phyloP scores from a whole-genome alignment of 2,888 invertebrate genomes.

The Tholera decimalis region DNA sequence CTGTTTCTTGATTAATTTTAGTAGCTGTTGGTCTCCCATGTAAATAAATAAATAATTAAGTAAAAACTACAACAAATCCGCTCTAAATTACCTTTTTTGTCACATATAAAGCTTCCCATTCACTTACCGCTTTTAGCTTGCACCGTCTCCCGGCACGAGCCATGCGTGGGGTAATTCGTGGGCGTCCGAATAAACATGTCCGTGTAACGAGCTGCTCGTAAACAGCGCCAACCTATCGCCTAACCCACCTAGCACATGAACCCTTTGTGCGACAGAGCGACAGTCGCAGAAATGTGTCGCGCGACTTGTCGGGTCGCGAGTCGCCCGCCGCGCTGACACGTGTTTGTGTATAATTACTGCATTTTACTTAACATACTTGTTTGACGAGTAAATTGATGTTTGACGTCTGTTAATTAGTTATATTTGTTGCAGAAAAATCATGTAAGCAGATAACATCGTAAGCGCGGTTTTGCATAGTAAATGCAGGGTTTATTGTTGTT shows the following conservation, averaged over 20 bases:
- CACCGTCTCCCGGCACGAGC: conserved; percentile 79
- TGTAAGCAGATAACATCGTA: conserved; percentile 9
- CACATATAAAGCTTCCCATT: neutral
- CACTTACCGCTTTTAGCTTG: conserved; percentile 44
- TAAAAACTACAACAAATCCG: too few species aligned
- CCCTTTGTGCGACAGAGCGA: conserved; percentile 48
- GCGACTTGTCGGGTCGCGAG: conserved; percentile 33
- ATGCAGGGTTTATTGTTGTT: neutral
- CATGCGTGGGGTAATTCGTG: conserved; percentile 83
- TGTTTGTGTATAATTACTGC: conserved; percentile 43
- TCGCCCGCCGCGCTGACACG: conserved; percentile 14
- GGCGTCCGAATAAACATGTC: conserved; percentile 88
- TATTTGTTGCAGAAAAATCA: conserved; percentile 24
- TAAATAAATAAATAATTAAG: too few species aligned
- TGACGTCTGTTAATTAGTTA: neutral
- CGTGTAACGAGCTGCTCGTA: conserved; percentile 80
- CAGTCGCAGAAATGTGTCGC: conserved; percentile 41
- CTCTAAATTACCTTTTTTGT: neutral
- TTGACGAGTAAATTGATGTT: conserved; percentile 18
- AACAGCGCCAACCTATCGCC: conserved; percentile 76
- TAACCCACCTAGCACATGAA: conserved; percentile 53
- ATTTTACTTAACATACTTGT: conserved; percentile 23
- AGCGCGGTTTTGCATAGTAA: conserved; percentile 1
- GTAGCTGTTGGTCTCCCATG: too few species aligned
- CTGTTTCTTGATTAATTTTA: too few species aligned